phyloP scores from a whole-genome alignment of 2,888 invertebrate species.

The Trachelus iudaicus region DNA sequence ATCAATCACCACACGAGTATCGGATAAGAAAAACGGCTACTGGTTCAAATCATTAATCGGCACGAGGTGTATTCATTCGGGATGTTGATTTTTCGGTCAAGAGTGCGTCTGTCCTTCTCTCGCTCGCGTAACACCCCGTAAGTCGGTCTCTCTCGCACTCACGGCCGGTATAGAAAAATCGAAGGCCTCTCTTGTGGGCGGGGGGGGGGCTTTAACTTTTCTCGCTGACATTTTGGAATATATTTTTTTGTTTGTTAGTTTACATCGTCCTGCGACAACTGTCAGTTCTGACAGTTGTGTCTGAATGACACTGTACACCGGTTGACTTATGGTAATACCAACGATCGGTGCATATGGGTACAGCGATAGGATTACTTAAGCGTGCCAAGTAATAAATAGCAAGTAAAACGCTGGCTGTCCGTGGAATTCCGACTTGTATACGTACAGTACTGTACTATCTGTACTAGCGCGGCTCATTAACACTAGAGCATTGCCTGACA shows the following conservation, averaged over 20 bases:
- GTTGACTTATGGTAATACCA: background rate
- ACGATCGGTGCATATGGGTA: background rate
- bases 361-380: background rate
- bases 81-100: background rate
- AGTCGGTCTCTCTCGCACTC: background rate
- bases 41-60: background rate
- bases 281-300: background rate
- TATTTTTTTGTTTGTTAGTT: background rate
- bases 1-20: background rate
- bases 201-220: background rate
- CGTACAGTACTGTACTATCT: background rate
- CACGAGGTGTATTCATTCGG: background rate
- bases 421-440: background rate
- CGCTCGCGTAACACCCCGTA: background rate
- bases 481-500: background rate
- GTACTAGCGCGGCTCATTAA: background rate
- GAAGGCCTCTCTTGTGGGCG: too few relatives aligned
- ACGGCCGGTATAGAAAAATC: too few relatives aligned
- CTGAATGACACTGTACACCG: background rate
- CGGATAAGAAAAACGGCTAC: background rate
- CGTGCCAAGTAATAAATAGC: background rate
- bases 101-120: background rate
- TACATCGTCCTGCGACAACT: background rate
- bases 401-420: background rate
- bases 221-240: background rate